Evolutionary conservation across 2,888 invertebrate genomes (phyloP), one percentile per base, ranked within the genome.

Genomic region (Dendrolimus pini): DNA sequence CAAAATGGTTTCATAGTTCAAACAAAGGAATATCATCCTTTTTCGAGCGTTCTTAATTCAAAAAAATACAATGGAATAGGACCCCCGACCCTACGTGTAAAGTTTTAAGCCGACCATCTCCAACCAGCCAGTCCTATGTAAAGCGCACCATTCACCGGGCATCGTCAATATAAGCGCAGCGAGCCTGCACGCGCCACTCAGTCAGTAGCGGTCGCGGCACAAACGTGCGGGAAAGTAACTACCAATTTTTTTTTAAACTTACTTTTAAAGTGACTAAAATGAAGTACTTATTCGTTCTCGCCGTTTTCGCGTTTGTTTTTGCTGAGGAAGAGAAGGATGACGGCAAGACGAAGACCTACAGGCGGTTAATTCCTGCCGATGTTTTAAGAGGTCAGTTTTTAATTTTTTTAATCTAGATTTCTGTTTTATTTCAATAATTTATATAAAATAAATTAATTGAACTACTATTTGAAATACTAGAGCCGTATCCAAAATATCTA

Each of bases 281-380:
- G 93, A 93, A 93, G 82, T 88, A 84, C 75, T 76, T 93, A 62
- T 78, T 92, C 67, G 89, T 87, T 62, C 75, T 91, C 71, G 84
- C 92, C 70, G 77, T 92, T 66, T 77, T 92, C 70, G 89, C 92
- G 65, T 75, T 91, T 71, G 88, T 92, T 67, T 86, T 93, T 66
- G 87, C 93, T 65, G 92, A 92, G 65, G 91, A 91, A 63, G 92
- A 92, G 62, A 91, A 91, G 68, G 88, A 87, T 62, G 92, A 92
- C 54, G 92, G 93, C 8, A 91, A 92, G 61, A 92, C 94, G 56
- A 96, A 94, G 82, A 94, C 95, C 55, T 97, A 93, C 92, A 95
- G 94, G 75, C 92, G 97, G 66, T 91, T 97, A 67, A 97, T 97
- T 71, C 97, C 97, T 54, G 97, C 97, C 71, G 97, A 97, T 85